These are phyloP conservation scores for Zingel zingel DNA, from an alignment of 2,113 vertebrate genomes.

Conservation along the genomic window DNA sequence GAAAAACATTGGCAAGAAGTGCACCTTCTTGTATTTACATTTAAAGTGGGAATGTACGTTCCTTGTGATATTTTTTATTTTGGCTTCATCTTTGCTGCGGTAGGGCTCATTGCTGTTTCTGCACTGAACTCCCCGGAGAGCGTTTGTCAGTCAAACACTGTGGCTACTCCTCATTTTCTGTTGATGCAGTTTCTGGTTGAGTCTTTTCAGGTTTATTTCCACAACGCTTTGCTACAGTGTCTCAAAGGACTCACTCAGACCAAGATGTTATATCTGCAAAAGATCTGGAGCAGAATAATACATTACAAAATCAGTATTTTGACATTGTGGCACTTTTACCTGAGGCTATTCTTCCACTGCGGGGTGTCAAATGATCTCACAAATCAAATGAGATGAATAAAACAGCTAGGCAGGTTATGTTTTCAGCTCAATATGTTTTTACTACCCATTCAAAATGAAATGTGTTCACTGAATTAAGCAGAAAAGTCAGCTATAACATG, in stretches of 20 bases:
- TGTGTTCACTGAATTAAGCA: background rate
- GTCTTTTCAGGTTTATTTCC: background rate
- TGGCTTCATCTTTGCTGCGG: background rate
- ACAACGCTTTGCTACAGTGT: background rate
- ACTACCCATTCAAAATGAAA: background rate
- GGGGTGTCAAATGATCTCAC: background rate
- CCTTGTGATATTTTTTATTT: constrained; percentile 11
- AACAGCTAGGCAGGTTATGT: background rate
- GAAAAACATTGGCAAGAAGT: background rate
- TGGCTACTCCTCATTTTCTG: background rate
- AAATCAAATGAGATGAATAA: background rate
- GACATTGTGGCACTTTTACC: background rate
- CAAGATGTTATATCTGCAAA: too few relatives aligned
- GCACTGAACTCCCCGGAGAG: background rate
- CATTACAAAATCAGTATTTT: background rate
- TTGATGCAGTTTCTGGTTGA: background rate
- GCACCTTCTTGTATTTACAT: constrained; percentile 29
- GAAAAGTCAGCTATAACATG: constrained; percentile 7
- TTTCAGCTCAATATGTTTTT: background rate
- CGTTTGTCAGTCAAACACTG: constrained; percentile 13
- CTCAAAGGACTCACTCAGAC: background rate
- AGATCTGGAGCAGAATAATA: background rate
- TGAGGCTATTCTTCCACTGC: background rate
- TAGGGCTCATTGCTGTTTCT: background rate
- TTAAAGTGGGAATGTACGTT: constrained; percentile 15